These are phyloP conservation scores for Columbina picui DNA, from an alignment of 2,113 vertebrate species.

Conservation along the genomic window DNA sequence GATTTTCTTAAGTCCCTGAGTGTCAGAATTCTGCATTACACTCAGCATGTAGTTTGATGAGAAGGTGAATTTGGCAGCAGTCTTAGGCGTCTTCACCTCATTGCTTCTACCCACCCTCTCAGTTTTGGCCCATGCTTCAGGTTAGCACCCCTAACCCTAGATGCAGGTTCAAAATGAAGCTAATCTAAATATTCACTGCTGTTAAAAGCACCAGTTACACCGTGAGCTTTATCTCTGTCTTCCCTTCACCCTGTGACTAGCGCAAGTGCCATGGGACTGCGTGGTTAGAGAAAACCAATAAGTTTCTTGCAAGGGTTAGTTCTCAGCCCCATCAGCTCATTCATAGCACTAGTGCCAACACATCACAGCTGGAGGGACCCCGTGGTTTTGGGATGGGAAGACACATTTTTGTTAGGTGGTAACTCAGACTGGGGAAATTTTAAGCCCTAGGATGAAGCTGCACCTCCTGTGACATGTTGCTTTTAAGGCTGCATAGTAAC, in stretches of 20 bases:
- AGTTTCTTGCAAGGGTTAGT: background rate
- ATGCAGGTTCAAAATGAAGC: background rate
- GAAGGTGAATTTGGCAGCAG: background rate
- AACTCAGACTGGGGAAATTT: background rate
- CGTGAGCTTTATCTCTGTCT: background rate
- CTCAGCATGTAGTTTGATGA: background rate
- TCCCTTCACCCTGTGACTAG: background rate
- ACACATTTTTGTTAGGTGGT: background rate
- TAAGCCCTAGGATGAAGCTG: background rate
- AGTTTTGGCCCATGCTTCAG: background rate
- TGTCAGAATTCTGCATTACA: constrained; percentile 3
- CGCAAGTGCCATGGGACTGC: background rate
- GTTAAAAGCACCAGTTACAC: background rate
- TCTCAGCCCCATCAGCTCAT: background rate
- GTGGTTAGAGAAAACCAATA: background rate
- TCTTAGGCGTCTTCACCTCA: background rate
- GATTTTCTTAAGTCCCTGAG: constrained; percentile 23
- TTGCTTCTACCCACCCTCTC: background rate
- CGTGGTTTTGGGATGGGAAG: background rate
- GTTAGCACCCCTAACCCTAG: background rate
- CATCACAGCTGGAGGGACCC: background rate
- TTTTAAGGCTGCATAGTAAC: background rate
- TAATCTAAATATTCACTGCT: background rate
- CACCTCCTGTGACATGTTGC: background rate
- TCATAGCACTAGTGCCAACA: background rate